phyloP scores from a whole-genome alignment of 1,140 invertebrate species.

The Aphelenchoides besseyi region DNA sequence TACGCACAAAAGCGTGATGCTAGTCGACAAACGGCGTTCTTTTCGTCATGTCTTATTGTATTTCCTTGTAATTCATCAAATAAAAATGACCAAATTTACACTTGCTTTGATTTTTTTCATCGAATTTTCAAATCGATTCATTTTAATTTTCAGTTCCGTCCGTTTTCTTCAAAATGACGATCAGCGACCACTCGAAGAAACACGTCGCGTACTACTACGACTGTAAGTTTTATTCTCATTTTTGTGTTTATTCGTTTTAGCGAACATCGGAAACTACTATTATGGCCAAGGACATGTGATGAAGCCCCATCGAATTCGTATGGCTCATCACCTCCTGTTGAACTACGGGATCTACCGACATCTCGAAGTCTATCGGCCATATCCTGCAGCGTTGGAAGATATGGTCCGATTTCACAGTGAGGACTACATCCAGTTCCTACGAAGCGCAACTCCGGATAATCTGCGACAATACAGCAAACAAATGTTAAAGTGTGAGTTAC shows the following conservation, averaged over 20 bases:
- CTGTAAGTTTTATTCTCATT: constrained; percentile 74
- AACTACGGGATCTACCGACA: constrained; percentile 99
- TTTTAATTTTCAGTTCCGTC: not conserved
- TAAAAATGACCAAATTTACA: too few species aligned
- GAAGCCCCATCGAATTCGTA: constrained; percentile 96
- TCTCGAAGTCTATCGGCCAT: constrained; percentile 99
- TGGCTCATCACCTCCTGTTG: constrained; percentile 97
- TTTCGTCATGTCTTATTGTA: too few species aligned
- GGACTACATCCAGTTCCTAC: constrained; percentile 95
- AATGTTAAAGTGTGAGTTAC: constrained; percentile 89
- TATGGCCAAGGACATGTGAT: constrained; percentile 99
- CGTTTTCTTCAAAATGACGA: constrained; percentile 52
- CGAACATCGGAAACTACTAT: constrained; percentile 98
- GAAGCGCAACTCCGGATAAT: constrained; percentile 95
- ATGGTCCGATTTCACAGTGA: constrained; percentile 99
- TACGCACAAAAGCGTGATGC: too few species aligned
- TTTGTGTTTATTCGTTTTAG: constrained; percentile 66
- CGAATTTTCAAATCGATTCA: too few species aligned
- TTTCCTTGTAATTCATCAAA: too few species aligned
- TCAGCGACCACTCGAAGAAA: constrained; percentile 80
- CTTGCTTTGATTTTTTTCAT: too few species aligned
- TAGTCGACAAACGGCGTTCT: too few species aligned
- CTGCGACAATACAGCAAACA: constrained; percentile 99
- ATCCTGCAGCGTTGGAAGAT: constrained; percentile 98
- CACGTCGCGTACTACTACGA: constrained; percentile 97